A percentile compares a stretch with the other conserved stretches of the same genome.
These are phyloP conservation scores for Erynnis tages DNA, from an alignment of 2,888 invertebrate species.

Conservation along the genomic window DNA sequence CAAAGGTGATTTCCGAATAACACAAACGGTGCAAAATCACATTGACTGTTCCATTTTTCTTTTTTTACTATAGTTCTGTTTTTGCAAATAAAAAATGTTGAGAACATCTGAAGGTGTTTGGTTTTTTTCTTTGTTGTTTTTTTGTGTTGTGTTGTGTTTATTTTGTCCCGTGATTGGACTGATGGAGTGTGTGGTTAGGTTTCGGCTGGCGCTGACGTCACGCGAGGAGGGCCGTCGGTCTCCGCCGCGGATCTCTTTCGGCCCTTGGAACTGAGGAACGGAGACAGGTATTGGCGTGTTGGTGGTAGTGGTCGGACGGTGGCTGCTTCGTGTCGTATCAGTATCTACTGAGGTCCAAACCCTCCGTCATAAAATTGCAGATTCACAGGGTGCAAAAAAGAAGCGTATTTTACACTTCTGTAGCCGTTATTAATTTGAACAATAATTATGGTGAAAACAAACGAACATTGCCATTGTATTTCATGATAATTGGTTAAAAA, in stretches of 20 bases:
- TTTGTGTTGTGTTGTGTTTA: slow-evolving; percentile 35
- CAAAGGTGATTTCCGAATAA: too few relatives aligned
- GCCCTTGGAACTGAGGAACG: slow-evolving; percentile 72
- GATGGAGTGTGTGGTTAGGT: slow-evolving; percentile 54
- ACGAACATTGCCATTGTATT: too few relatives aligned
- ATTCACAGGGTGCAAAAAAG: too few relatives aligned
- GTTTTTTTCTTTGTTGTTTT: slow-evolving; percentile 35
- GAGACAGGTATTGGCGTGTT: slow-evolving; percentile 36
- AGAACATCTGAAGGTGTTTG: slow-evolving; percentile 29
- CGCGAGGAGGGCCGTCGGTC: slow-evolving; percentile 59
- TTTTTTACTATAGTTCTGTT: slow-evolving; percentile 26
- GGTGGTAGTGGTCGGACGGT: slow-evolving; percentile 5
- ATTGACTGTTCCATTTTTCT: slow-evolving; percentile 23
- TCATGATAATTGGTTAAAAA: too few relatives aligned
- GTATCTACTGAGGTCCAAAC: too few relatives aligned
- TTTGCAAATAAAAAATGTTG: slow-evolving; percentile 25
- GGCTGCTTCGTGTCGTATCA: not conserved
- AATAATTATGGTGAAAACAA: too few relatives aligned
- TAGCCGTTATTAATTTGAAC: too few relatives aligned
- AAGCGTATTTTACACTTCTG: too few relatives aligned
- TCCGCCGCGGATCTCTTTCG: slow-evolving; percentile 77
- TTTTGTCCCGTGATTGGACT: slow-evolving; percentile 38
- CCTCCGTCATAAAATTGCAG: too few relatives aligned
- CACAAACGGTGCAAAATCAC: not conserved
- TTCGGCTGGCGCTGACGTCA: slow-evolving; percentile 66